Evolutionary conservation across 2,888 invertebrate species (phyloP).

Genomic region (Drosophila putrida): DNA sequence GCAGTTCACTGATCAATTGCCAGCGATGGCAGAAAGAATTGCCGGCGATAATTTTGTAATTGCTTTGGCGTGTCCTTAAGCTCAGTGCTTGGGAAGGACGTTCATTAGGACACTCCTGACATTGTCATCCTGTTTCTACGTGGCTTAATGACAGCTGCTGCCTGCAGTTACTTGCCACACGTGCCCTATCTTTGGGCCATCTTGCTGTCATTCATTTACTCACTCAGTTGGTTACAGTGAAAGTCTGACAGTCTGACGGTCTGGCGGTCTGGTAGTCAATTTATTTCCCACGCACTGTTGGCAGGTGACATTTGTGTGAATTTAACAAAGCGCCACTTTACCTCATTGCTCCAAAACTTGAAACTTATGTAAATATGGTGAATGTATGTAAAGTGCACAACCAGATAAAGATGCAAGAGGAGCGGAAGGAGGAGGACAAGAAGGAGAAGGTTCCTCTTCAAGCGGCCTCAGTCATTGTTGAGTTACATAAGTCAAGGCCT

Average conservation of each 20-base stretch:
- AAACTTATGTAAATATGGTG: conserved; percentile 70
- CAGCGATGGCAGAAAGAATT: conserved; percentile 43
- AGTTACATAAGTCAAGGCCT: conserved; percentile 53
- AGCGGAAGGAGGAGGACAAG: background rate
- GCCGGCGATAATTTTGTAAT: conserved; percentile 50
- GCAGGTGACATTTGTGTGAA: conserved; percentile 49
- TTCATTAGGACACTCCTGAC: conserved; percentile 26
- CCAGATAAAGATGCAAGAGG: background rate
- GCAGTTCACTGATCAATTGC: conserved; percentile 72
- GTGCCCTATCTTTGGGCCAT: conserved; percentile 66
- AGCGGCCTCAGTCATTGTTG: conserved; percentile 21
- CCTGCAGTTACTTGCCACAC: conserved; percentile 49
- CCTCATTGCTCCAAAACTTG: conserved; percentile 50
- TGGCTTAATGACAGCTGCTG: conserved; percentile 64
- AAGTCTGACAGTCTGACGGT: conserved; percentile 2
- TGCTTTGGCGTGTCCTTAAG: conserved; percentile 22
- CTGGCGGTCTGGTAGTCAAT: conserved; percentile 44
- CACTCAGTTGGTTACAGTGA: background rate
- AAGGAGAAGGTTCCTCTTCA: background rate
- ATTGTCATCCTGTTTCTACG: background rate
- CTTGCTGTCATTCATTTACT: conserved; percentile 43
- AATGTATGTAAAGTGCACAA: conserved; percentile 22
- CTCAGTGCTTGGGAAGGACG: background rate
- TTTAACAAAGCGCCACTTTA: conserved; percentile 58
- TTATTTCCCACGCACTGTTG: conserved; percentile 55